Conservation (phyloP, 2,797 vertebrate species). For the Knipowitschia caucasica region DNA sequence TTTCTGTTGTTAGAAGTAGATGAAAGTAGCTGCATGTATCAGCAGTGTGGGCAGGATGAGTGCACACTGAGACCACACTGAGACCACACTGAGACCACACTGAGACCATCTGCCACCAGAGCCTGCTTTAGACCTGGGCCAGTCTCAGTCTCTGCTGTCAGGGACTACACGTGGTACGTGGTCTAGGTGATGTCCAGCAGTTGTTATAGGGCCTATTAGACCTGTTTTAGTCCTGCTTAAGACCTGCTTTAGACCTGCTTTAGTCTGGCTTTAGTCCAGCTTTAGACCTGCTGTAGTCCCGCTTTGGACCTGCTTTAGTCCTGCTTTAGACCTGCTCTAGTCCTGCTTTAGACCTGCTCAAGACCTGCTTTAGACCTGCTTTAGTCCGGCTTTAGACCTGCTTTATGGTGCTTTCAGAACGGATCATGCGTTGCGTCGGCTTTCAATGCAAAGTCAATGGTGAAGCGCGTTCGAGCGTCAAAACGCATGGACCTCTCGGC, state of each 20-base stretch:
- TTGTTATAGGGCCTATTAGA: too few relatives aligned
- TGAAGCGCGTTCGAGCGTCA: too few relatives aligned
- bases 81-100: not conserved
- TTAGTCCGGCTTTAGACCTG: too few relatives aligned
- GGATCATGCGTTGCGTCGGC: too few relatives aligned
- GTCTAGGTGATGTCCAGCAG: too few relatives aligned
- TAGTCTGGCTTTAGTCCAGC: not conserved
- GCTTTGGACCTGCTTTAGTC: not conserved
- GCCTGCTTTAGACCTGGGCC: not conserved
- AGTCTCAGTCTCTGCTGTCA: too few relatives aligned
- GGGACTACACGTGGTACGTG: too few relatives aligned
- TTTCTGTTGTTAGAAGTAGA: not conserved
- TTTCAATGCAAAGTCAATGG: too few relatives aligned
- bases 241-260: not conserved
- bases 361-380: too few relatives aligned
- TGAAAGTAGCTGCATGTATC: not conserved
- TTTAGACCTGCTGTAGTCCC: not conserved
- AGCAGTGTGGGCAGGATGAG: not conserved
- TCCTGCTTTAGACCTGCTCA: too few relatives aligned
- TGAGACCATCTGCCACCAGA: not conserved
- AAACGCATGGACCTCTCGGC: too few relatives aligned
- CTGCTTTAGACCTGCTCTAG: not conserved
- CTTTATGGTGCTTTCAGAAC: too few relatives aligned
- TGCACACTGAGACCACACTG: not conserved
- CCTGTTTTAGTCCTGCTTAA: not conserved